phyloP scores from a whole-genome alignment of 2,797 vertebrate genomes.

The Cynopterus sphinx region DNA sequence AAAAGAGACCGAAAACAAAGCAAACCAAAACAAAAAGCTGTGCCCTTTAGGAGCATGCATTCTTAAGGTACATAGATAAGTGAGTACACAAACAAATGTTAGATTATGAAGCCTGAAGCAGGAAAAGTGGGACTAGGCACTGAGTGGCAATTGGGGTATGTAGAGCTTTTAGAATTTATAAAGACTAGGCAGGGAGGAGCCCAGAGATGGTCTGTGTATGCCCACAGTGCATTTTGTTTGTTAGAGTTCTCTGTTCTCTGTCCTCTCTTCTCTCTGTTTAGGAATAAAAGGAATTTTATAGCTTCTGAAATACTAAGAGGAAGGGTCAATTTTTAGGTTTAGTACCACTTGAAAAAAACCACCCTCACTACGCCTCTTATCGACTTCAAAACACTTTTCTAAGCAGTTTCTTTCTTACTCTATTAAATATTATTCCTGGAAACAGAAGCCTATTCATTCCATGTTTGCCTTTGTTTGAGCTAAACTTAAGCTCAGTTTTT shows the following conservation, averaged over 20 bases:
- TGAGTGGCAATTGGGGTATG: background rate
- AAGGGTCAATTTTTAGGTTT: background rate
- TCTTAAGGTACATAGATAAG: background rate
- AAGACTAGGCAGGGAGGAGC: background rate
- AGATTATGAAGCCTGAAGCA: background rate
- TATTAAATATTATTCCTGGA: background rate
- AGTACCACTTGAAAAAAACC: background rate
- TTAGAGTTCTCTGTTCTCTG: background rate
- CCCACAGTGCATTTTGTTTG: rapidly evolving
- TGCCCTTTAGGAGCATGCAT: background rate
- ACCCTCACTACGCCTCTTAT: background rate
- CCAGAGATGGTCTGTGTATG: rapidly evolving
- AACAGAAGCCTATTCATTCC: background rate
- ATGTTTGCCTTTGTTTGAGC: background rate
- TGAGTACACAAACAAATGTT: background rate
- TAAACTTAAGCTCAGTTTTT: background rate
- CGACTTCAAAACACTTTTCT: background rate
- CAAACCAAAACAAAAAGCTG: background rate
- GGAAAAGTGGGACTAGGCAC: background rate
- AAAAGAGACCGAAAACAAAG: background rate
- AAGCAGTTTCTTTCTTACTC: background rate
- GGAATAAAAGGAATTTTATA: background rate
- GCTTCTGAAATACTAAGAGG: background rate
- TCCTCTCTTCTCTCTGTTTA: background rate
- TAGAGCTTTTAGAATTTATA: background rate